Evolutionary conservation across 2,113 vertebrate genomes (phyloP).

Genomic region (Pelusios castaneus): DNA sequence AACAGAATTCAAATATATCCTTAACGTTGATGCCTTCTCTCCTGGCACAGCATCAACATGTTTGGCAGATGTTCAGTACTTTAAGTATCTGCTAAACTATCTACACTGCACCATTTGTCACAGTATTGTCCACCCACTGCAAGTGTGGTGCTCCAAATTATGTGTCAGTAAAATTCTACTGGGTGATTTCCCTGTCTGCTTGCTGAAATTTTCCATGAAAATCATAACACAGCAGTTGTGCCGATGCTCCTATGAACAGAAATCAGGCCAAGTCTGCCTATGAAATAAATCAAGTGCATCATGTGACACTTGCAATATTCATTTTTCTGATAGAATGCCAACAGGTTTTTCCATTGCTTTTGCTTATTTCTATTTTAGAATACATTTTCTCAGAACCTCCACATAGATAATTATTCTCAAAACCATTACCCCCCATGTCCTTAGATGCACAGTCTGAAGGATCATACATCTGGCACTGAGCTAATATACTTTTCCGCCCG

Average conservation of each 20-base stretch:
- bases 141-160: background rate
- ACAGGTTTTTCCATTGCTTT: conserved; percentile 27
- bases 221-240: background rate
- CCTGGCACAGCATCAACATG: background rate
- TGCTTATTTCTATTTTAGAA: conserved; percentile 26
- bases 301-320: conserved; percentile 17
- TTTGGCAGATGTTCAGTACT: background rate
- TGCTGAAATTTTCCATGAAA: conserved; percentile 10
- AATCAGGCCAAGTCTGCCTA: conserved; percentile 17
- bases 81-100: background rate
- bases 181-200: background rate
- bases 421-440: background rate
- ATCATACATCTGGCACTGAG: background rate
- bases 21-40: background rate
- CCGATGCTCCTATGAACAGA: conserved; percentile 17
- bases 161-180: background rate
- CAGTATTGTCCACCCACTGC: background rate
- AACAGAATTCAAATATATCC: background rate
- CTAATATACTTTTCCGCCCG: conserved; percentile 21
- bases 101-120: background rate
- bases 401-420: background rate
- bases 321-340: conserved; percentile 8
- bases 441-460: background rate
- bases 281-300: conserved; percentile 38
- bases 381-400: conserved; percentile 22